phyloP scores from a whole-genome alignment of 1,140 invertebrate genomes.

The Scaptodrosophila lebanonensis region DNA sequence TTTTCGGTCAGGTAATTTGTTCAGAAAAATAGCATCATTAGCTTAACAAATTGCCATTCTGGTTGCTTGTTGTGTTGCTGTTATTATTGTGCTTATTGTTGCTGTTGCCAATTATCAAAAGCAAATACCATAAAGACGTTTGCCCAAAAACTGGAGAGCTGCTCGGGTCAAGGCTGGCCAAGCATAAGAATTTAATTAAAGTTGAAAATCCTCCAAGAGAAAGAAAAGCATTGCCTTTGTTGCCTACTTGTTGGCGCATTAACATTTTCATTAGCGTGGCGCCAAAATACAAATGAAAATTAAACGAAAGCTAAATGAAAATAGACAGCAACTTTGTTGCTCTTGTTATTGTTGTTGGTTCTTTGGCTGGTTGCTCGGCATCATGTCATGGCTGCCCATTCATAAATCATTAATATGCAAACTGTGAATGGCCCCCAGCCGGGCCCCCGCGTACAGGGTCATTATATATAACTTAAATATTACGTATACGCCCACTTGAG shows the following conservation, averaged over 20 bases:
- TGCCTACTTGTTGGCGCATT: constrained; percentile 17
- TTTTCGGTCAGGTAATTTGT: constrained; percentile 59
- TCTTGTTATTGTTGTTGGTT: constrained; percentile 3
- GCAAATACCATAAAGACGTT: too few relatives aligned
- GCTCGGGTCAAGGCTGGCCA: not conserved
- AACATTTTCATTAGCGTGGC: constrained; percentile 56
- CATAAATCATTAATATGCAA: constrained; percentile 71
- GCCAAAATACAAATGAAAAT: constrained; percentile 52
- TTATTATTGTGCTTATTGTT: too few relatives aligned
- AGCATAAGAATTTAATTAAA: constrained; percentile 57
- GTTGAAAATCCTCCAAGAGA: constrained; percentile 51
- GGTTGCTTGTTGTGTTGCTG: too few relatives aligned
- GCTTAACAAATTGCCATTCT: constrained; percentile 62
- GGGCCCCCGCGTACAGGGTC: too few relatives aligned
- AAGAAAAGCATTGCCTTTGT: constrained; percentile 20
- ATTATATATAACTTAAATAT: constrained; percentile 46
- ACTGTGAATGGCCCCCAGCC: too few relatives aligned
- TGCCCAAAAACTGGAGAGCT: too few relatives aligned
- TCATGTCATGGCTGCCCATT: constrained; percentile 34
- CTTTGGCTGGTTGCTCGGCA: constrained; percentile 16
- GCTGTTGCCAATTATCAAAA: too few relatives aligned
- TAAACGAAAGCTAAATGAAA: constrained; percentile 62
- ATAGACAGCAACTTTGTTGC: constrained; percentile 45
- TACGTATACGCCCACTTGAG: constrained; percentile 61
- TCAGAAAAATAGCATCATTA: constrained; percentile 69